Conservation (phyloP, 2,888 invertebrate genomes). For the Priocnemis perturbator region DNA sequence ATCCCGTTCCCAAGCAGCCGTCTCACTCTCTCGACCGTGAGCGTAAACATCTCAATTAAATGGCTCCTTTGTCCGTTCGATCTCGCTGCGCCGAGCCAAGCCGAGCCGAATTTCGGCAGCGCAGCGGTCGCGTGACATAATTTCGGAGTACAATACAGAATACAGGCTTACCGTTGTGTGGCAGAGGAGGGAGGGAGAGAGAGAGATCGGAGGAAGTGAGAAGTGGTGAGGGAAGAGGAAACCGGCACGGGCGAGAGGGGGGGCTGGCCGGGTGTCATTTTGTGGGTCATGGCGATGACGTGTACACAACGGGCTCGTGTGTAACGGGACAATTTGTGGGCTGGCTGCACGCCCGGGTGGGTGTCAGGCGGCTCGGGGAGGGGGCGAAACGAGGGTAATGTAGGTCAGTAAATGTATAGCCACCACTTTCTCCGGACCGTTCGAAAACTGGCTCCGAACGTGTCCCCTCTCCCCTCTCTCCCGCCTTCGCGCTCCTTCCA, state of each 20-base stretch:
- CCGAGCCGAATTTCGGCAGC: slow-evolving; percentile 8
- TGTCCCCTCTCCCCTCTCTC: slow-evolving; percentile 8
- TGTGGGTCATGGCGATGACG: slow-evolving; percentile 63
- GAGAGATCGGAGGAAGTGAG: slow-evolving; percentile 9
- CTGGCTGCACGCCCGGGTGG: slow-evolving; percentile 51
- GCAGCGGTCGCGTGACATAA: slow-evolving; percentile 44
- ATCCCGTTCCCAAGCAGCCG: not conserved
- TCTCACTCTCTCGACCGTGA: not conserved
- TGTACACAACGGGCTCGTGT: slow-evolving; percentile 49
- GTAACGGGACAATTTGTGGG: slow-evolving; percentile 63
- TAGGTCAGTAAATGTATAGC: slow-evolving; percentile 73
- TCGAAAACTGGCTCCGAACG: slow-evolving; percentile 69
- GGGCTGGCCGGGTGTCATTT: slow-evolving; percentile 45
- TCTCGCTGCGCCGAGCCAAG: not conserved
- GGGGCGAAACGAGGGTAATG: slow-evolving; percentile 65
- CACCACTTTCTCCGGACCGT: slow-evolving; percentile 73
- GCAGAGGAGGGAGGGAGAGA: slow-evolving; percentile 7
- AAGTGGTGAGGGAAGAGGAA: slow-evolving; percentile 26
- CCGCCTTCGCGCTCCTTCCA: not conserved
- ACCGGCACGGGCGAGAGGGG: slow-evolving; percentile 23
- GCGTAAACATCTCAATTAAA: not conserved
- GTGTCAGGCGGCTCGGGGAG: slow-evolving; percentile 39
- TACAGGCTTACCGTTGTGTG: slow-evolving; percentile 10
- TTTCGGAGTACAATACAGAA: slow-evolving; percentile 45
- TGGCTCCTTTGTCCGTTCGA: slow-evolving; percentile 20